These are phyloP conservation scores for Hepsetus odoe DNA, from an alignment of 2,113 vertebrate species.

Conservation along the genomic window DNA sequence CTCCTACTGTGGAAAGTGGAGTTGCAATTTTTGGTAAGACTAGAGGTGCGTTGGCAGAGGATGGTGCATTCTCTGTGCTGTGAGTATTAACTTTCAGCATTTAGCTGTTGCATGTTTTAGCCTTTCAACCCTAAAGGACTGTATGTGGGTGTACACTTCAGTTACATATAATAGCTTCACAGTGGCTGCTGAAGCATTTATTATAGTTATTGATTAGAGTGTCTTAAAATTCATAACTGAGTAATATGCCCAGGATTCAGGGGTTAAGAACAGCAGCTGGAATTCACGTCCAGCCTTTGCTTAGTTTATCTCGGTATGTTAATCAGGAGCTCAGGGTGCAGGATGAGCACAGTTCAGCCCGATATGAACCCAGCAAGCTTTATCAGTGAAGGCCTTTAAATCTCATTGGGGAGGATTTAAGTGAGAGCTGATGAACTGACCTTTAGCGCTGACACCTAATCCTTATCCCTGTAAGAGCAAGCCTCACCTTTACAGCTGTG, in stretches of 20 bases:
- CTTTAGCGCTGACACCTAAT: conserved; percentile 72
- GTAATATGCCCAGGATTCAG: background rate
- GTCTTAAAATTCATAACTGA: background rate
- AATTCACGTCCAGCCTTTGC: background rate
- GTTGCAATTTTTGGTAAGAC: background rate
- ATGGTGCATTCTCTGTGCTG: background rate
- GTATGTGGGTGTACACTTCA: background rate
- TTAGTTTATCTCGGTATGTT: background rate
- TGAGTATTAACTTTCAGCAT: background rate
- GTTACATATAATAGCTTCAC: background rate
- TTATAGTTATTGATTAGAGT: background rate
- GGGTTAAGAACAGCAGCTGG: too few relatives aligned
- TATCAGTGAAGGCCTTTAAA: conserved; percentile 64
- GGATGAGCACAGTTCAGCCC: conserved; percentile 44
- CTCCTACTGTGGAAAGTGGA: background rate
- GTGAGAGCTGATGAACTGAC: conserved; percentile 74
- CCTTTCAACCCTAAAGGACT: background rate
- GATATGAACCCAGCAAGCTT: conserved; percentile 63
- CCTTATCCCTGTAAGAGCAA: conserved; percentile 73
- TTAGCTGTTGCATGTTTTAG: background rate
- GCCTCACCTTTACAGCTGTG: conserved; percentile 72
- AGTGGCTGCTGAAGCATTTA: background rate
- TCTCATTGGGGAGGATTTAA: conserved; percentile 67
- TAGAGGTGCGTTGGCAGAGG: background rate
- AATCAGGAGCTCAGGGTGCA: conserved; percentile 11